These are phyloP conservation scores for Trichonephila clavata DNA, from an alignment of 1,140 invertebrate species.

Conservation along the genomic window DNA sequence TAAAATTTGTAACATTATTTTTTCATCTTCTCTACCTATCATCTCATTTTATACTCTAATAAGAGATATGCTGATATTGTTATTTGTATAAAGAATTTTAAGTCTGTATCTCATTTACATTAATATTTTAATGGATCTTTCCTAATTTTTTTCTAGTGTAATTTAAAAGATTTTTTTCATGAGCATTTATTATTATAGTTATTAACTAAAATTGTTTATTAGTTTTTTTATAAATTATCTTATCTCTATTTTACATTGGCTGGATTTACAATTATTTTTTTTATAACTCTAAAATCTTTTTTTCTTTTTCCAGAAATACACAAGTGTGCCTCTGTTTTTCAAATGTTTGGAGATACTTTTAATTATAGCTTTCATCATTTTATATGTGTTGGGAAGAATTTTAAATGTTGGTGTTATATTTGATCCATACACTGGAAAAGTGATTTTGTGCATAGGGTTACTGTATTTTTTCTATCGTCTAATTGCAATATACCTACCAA, in stretches of 20 bases:
- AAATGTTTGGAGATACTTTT: conserved; percentile 77
- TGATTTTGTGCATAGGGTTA: conserved; percentile 78
- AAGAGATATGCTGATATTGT: too few relatives aligned
- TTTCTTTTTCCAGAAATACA: conserved; percentile 77
- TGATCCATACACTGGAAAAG: conserved; percentile 77
- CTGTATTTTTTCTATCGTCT: conserved; percentile 82
- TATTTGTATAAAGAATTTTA: too few relatives aligned
- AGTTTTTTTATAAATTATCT: background rate
- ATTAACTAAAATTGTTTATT: too few relatives aligned
- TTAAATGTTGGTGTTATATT: conserved; percentile 75
- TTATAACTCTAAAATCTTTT: background rate
- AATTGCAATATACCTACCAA: conserved; percentile 81
- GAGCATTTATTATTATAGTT: too few relatives aligned
- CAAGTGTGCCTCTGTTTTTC: conserved; percentile 78
- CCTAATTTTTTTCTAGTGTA: too few relatives aligned
- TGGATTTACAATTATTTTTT: too few relatives aligned
- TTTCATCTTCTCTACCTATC: too few relatives aligned
- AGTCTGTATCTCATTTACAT: too few relatives aligned
- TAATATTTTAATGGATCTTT: too few relatives aligned
- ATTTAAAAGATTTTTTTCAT: too few relatives aligned
- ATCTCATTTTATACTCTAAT: too few relatives aligned
- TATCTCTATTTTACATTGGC: background rate
- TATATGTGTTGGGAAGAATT: conserved; percentile 77
- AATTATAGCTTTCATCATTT: conserved; percentile 76
- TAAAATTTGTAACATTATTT: too few relatives aligned